Base-by-base conservation (phyloP, 2,113 vertebrate species). In the Nipponia nippon region DNA sequence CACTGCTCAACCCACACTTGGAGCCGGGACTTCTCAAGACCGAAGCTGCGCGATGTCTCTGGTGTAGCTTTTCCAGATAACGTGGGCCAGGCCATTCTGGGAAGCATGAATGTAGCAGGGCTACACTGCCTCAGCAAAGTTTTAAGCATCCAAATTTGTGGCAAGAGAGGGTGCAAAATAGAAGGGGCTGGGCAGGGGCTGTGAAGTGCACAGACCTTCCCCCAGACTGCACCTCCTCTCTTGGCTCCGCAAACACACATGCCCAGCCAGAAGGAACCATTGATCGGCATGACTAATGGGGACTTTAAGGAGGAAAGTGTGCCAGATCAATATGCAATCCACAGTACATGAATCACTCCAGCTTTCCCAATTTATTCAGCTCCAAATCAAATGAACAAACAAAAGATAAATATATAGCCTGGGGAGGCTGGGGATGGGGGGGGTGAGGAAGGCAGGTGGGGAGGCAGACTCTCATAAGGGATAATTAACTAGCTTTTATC, bases 401-500 rank as follows among this genome's bases (percentile, higher is more conserved):
- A 95, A 92, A 98, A 97, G 96, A 97, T 83, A 91, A 97, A 97
- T 82, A 88, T 93, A 49, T 23, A 92, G 95, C 93, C 77, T 30
- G 50, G 95, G 96, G 95, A 86, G 72, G 75, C 58, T 19, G 53
- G 55, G 67, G 42, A 6, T 12, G 22, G 16, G 65, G 56, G 61
- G 61, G 50, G 46, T 1, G 18, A 75, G 85, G 71, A 70, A 93
- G 87, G 95, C 95, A 95, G 94, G 92, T 83, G 94, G 80, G 83
- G 81, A 95, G 73, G 86, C 81, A 91, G 73, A 71, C 50, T 93
- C 87, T 95, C 88, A 17, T 69, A 89, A 53, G 53, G 79, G 87
- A 83, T 96, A 97, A 97, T 97, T 96, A 98, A 97, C 93, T 79
- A 61, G 87, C 91, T 96, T 93, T 93, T 97, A 86, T 96, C 93